Base-by-base conservation (phyloP, 92 coral and sea anemone genomes). In the Metridium senile region DNA sequence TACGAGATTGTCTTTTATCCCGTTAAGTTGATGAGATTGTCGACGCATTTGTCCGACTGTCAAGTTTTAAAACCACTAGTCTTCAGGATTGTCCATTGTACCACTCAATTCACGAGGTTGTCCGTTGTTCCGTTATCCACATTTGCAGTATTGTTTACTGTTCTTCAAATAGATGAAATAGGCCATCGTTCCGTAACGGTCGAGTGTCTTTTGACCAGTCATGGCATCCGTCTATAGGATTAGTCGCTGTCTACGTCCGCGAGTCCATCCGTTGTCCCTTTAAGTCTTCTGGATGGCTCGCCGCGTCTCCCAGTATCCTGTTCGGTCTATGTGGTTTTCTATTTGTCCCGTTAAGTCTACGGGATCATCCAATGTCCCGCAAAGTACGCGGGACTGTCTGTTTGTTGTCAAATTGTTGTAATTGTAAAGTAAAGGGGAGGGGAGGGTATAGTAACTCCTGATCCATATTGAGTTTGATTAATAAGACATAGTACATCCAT, bases 381-480 rank as follows among this genome's bases (percentile, higher is more conserved):
- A 54, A 21, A 9, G 21, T 39, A 29, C 49, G 49, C 49, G 49
- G 49, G 49, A 6, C 22, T 63, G 69, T 63, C 69, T 30, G 8
- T 28, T 28, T 63, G 69, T 63, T 28, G 69, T 31, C 45, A 29
- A 28, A 29, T 27, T 59, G 65, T 19, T 23, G 32, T 59, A 22
- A 8, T 8, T 10, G n/a, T 59, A 2, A 59, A 20, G 61, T 9
- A 21, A 58, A 23, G 33, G 74, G 35, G 1, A 68, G 54, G 72
- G 72, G 83, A 51, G 57, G 70, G 62, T 21, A 56, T 69, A 66
- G 70, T 59, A 88, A 88, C 92, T 88, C 92, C 92, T 88, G 92
- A 88, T 88, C 92, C 92, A 88, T 88, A 88, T 88, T 83, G 74
- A 57, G 85, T 79, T 88, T 83, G 92, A 58, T 83, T 77, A 83